Evolutionary conservation across 2,113 vertebrate genomes (phyloP), one percentile per base, ranked within the genome.

Genomic region (Aldabrachelys gigantea): DNA sequence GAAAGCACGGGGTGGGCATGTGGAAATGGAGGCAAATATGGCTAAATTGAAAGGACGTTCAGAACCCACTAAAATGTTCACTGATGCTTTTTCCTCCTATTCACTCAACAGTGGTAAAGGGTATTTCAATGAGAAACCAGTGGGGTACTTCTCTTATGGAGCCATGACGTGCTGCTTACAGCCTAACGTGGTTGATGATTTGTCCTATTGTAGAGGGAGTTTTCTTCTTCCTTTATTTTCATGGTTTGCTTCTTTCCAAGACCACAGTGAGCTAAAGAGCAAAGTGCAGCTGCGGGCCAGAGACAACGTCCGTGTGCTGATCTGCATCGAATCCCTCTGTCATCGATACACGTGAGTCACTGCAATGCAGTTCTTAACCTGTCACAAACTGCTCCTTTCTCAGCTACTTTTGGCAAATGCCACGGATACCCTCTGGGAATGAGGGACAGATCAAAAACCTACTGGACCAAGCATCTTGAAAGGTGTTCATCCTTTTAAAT

Each of bases 261-360:
- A 99, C 94, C 99, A 99, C 97, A 99, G 98, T 25, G 99, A 99
- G 92, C 96, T 99, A 96, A 99, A 99, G 98, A 99, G 98, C 92
- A 98, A 98, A 93, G 98, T 96, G 72, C 98, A 99, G 65, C 98
- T 98, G 3, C 98, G 99, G 52, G 98, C 99, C 54, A 96, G 99
- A 92, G 99, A 99, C 91, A 98, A 98, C 0, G 97, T 99, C 11
- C 98, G 99, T 1, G 99, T 99, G 29, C 93, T 99, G 96, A 99
- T 99, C 98, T 99, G 99, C 97, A 99, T 99, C 0, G 99, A 99
- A 85, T 99, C 99, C 1, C 98, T 99, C 62, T 99, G 99, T 91
- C 99, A 99, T 90, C 97, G 98, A 96, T 98, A 99, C 98, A 98
- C 98, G 99, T 99, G 97, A 98, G 99, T 98, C 1, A 35, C 89